These are phyloP conservation scores for Ranitomeya variabilis DNA, from an alignment of 2,113 vertebrate genomes.

Conservation along the genomic window DNA sequence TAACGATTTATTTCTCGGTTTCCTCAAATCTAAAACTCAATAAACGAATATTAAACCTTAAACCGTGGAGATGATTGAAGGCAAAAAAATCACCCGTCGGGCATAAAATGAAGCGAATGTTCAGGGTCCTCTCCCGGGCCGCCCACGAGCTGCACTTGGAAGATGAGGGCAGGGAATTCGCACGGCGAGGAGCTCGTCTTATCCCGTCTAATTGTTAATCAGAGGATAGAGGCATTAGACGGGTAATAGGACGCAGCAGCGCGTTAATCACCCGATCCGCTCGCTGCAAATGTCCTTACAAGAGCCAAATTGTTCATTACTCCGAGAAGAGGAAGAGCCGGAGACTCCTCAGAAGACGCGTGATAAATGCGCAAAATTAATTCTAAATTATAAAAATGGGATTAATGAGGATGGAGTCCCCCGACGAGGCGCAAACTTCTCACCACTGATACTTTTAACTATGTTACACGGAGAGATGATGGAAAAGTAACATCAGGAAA, in stretches of 20 bases:
- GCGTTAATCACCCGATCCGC: constrained; percentile 62
- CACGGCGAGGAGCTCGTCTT: constrained; percentile 30
- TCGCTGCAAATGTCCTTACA: constrained; percentile 56
- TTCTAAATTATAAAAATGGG: constrained; percentile 58
- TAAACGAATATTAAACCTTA: constrained; percentile 20
- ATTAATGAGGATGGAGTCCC: constrained; percentile 55
- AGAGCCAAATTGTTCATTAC: constrained; percentile 5
- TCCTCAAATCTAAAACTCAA: neutral
- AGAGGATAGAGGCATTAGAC: constrained; percentile 58
- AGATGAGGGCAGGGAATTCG: constrained; percentile 42
- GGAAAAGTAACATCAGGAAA: neutral
- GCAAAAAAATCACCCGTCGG: neutral
- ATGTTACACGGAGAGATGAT: neutral
- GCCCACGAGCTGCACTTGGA: constrained; percentile 19
- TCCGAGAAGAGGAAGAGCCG: constrained; percentile 10
- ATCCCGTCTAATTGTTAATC: constrained; percentile 53
- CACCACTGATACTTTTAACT: constrained; percentile 37
- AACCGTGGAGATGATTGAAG: constrained; percentile 11
- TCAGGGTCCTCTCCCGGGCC: constrained; percentile 3
- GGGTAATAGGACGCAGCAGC: constrained; percentile 62
- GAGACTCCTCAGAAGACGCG: constrained; percentile 33
- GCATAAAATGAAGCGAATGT: neutral
- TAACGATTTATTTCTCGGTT: neutral
- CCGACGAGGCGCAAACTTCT: constrained; percentile 45
- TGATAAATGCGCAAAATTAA: constrained; percentile 56